Base-by-base conservation (phyloP, 2,797 vertebrate genomes). In the Lemur catta region DNA sequence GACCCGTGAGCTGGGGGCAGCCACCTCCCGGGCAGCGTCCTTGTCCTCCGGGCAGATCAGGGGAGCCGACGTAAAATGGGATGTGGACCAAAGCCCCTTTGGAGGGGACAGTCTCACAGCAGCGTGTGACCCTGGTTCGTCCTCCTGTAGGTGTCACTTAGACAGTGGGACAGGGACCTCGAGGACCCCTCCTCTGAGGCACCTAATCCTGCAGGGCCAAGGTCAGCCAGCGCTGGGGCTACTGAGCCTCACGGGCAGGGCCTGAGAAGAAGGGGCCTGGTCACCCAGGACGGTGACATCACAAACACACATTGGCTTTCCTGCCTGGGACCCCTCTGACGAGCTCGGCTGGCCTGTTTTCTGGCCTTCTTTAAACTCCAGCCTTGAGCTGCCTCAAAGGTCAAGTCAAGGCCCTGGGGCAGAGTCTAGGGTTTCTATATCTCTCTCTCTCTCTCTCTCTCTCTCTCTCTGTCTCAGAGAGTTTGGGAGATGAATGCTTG, bases 1-100 rank as follows among this genome's bases (percentile, higher is more conserved):
- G 18, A 57, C 0, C 3, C 13, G 4, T n/a, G 28, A 8, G 26
- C 33, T n/a, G 33, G 4, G n/a, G 26, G 6, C 2, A 43, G 11
- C n/a, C 30, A 67, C 8, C 46, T 57, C 24, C 41, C 12, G 0
- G 7, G 38, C n/a, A 43, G 30, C 4, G 4, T 22, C 33, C 35
- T 6, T 1, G 0, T 46, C 72, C 57, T 24, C 63, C 24, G 52
- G 13, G 14, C 26, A 50, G 61, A 38, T 69, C 3, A 1, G 12
- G 65, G 41, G 5, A 24, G 43, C 4, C 2, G 2, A 4, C 0
- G 22, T 7, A 46, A 33, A 17, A 7, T 18, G 12, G 33, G 48
- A 61, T 38, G 4, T 6, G 33, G 55, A 35, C 38, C 22, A 63
- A 78, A 24, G 59, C 0, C 43, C 33, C 50, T 78, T 30, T 38